A percentile compares a stretch with the other conserved stretches of the same genome.
These are phyloP conservation scores for Conchocele bisecta DNA, from an alignment of 2,888 invertebrate species.

Conservation along the genomic window DNA sequence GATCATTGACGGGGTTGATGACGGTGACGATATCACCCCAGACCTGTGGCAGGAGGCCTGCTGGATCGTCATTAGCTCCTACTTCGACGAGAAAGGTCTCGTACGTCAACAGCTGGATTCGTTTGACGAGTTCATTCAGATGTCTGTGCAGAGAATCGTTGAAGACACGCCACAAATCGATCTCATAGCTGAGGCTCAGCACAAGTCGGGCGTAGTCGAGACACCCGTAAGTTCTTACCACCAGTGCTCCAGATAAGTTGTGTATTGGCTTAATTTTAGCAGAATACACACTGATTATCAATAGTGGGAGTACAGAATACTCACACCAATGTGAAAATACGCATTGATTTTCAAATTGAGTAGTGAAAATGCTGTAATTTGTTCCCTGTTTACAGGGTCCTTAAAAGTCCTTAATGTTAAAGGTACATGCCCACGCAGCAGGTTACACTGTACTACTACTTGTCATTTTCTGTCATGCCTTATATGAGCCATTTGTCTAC, in stretches of 20 bases:
- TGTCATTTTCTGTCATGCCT: no score
- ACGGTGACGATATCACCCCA: constrained; percentile 94
- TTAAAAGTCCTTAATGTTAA: no score
- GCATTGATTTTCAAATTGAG: no score
- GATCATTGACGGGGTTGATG: constrained; percentile 75
- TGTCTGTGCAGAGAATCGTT: constrained; percentile 99
- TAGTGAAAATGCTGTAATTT: not conserved
- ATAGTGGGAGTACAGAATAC: no score
- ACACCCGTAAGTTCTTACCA: constrained; percentile 77
- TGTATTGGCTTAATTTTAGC: no score
- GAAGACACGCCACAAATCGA: constrained; percentile 99
- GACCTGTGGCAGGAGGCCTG: constrained; percentile 99
- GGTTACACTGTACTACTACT: no score
- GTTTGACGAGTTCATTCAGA: constrained; percentile 99
- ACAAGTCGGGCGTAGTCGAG: constrained; percentile 93
- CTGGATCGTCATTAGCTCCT: constrained; percentile 99
- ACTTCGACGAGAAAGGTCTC: constrained; percentile 99
- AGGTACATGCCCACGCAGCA: no score
- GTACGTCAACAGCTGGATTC: constrained; percentile 99
- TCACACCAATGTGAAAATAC: no score
- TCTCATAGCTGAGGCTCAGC: constrained; percentile 97
- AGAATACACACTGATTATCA: no score
- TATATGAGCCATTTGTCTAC: no score
- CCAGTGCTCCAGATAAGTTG: no score
- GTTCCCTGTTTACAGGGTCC: no score